Percentiles rank a stretch among this genome's conserved stretches.
Evolutionary conservation across 1,140 invertebrate genomes (phyloP).

Genomic region (Drosophila orosa): DNA sequence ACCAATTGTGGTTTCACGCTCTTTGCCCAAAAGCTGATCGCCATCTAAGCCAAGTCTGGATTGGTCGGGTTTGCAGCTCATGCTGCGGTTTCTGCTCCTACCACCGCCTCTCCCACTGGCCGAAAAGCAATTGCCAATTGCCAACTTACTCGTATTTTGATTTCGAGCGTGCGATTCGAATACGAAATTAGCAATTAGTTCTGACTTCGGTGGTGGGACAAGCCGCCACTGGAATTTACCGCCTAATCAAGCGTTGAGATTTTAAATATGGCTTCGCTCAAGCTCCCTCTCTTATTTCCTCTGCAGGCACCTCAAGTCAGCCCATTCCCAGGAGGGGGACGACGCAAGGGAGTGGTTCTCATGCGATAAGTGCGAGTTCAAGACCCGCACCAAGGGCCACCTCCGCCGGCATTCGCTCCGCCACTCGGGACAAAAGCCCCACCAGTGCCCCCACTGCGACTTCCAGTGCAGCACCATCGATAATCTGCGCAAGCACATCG

Average conservation of each 20-base stretch:
- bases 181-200: conserved; percentile 79
- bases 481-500: conserved; percentile 93
- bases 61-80: conserved; percentile 20
- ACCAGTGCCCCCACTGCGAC: conserved; percentile 92
- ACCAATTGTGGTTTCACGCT: conserved; percentile 35
- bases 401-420: conserved; percentile 90
- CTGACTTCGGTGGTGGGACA: conserved; percentile 54
- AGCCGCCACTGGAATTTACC: conserved; percentile 73
- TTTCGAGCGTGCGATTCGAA: conserved; percentile 74
- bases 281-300: conserved; percentile 9
- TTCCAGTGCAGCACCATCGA: conserved; percentile 93
- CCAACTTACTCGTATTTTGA: conserved; percentile 74
- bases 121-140: conserved; percentile 49
- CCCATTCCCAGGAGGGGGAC: conserved; percentile 28
- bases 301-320: conserved; percentile 62
- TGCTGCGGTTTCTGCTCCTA: neutral
- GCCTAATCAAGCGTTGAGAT: conserved; percentile 69
- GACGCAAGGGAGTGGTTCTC: conserved; percentile 83
- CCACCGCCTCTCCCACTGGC: conserved; percentile 29
- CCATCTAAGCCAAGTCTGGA: conserved; percentile 44
- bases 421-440: conserved; percentile 93
- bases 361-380: conserved; percentile 89
- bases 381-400: conserved; percentile 88
- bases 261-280: conserved; percentile 67
- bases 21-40: conserved; percentile 42